A percentile compares a stretch with the other conserved stretches of the same genome.
Conservation (phyloP, 2,797 vertebrate genomes). For the Catamblyrhynchus diadema region DNA sequence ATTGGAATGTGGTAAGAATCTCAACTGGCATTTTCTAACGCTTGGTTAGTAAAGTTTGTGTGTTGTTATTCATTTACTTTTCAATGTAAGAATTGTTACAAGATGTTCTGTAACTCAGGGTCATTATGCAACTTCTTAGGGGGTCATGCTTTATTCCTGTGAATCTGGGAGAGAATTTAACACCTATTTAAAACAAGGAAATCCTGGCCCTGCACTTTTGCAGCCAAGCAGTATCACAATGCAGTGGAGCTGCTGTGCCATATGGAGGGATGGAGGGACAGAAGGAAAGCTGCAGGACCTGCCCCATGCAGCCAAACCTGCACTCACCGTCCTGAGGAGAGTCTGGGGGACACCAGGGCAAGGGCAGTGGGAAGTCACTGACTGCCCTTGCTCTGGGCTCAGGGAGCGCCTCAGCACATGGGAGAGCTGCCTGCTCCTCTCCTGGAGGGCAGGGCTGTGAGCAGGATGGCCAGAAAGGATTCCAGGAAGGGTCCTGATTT, state of each 20-base stretch:
- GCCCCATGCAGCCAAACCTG: background rate
- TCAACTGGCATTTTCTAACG: constrained; percentile 40
- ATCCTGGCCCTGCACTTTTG: background rate
- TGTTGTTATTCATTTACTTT: constrained; percentile 39
- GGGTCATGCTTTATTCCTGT: constrained; percentile 16
- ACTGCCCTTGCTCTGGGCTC: background rate
- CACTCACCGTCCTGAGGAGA: accelerated
- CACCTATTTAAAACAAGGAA: constrained; percentile 47
- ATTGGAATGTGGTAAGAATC: constrained; percentile 18
- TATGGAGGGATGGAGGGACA: background rate
- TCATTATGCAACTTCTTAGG: constrained; percentile 53
- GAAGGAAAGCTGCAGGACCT: background rate
- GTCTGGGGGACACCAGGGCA: background rate
- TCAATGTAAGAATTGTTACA: constrained; percentile 60
- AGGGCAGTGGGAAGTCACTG: accelerated
- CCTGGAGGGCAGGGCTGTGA: background rate
- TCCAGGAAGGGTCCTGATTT: background rate
- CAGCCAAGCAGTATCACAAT: background rate
- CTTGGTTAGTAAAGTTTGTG: constrained; percentile 13
- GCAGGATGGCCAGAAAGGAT: background rate
- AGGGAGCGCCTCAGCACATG: accelerated
- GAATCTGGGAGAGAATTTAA: constrained; percentile 52
- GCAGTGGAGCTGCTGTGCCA: background rate
- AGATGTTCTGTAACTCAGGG: constrained; percentile 35
- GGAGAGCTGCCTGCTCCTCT: accelerated